Percentiles rank a stretch among this genome's conserved stretches.
Evolutionary conservation across 2,888 invertebrate genomes (phyloP).

Genomic region (Agrochola litura): DNA sequence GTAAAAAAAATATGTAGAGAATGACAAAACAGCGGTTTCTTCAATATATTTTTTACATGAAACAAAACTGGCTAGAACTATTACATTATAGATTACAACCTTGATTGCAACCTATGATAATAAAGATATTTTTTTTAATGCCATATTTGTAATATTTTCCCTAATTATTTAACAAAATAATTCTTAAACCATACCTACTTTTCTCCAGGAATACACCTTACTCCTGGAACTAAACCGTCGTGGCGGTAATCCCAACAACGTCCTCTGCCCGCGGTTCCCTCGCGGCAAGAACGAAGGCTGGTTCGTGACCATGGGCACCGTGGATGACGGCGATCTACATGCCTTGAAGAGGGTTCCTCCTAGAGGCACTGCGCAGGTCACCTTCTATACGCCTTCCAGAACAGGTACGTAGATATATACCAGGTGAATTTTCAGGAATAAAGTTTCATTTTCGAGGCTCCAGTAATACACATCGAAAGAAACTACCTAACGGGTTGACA

Average conservation of each 20-base stretch:
- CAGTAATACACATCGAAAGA: too few species aligned
- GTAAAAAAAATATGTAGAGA: not conserved
- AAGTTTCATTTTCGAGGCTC: too few species aligned
- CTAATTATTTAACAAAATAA: not conserved
- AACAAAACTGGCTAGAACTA: not conserved
- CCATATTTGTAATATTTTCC: not conserved
- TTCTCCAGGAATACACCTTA: conserved; percentile 92
- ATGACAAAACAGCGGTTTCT: not conserved
- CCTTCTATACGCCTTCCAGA: conserved; percentile 79
- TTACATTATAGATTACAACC: not conserved
- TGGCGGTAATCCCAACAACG: conserved; percentile 90
- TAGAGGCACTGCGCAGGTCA: conserved; percentile 82
- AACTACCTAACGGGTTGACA: too few species aligned
- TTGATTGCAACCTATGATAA: not conserved
- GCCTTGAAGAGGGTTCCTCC: conserved; percentile 94
- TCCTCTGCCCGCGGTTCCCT: conserved; percentile 96
- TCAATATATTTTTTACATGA: not conserved
- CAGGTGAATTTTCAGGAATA: not conserved
- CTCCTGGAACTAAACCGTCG: conserved; percentile 90
- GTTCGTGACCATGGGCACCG: conserved; percentile 96
- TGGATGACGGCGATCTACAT: conserved; percentile 93
- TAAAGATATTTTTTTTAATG: too few species aligned
- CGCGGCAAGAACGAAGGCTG: conserved; percentile 99
- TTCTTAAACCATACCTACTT: not conserved
- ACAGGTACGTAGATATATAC: conserved; percentile 71